Evolutionary conservation across 1,140 invertebrate species (phyloP), one percentile per base, ranked within the genome.

Genomic region (Drosophila prosaltans): DNA sequence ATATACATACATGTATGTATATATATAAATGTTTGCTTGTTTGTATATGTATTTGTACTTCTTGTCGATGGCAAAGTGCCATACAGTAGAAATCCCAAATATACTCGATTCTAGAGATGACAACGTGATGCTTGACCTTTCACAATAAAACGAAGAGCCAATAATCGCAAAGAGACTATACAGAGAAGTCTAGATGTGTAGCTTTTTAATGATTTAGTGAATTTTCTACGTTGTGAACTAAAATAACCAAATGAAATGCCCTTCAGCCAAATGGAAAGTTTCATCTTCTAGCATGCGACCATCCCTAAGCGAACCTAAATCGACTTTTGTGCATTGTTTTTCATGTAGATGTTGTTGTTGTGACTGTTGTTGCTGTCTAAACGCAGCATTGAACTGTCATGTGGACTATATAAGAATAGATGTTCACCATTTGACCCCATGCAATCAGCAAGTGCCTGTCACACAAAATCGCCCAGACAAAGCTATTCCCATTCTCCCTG

Each of bases 391-490:
- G 43, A 77, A 65, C 58, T 81, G 65, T 45, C 69, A 64, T 58
- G 55, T 80, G 58, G 65, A 59, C 41, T 60, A 36, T 36, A 36
- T 36, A 57, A 54, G 65, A 71, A 60, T 77, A 58, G 65, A 69
- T 66, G 63, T 62, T 41, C 59, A 28, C n/a, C 65, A 63, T 61
- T 78, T 81, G 79, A 78, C 62, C 69, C 66, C 69, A 61, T 82
- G 64, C 74, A 67, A 78, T 78, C 74, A 55, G 63, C 59, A 51
- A 48, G 9, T 32, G 68, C 40, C 43, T 61, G 66, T 69, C 75
- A 60, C 57, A 57, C 26, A 54, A 55, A 51, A 30, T 21, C 32
- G 40, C 45, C 62, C 21, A 62, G 30, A 62, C 60, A 62, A 43
- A 41, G 60, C 60, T 30, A 43, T n/a, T 43, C 16, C 24, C 21